Percentiles rank a stretch among this genome's conserved stretches.
These are phyloP conservation scores for Halictus ligatus DNA, from an alignment of 2,888 invertebrate species.

Conservation along the genomic window DNA sequence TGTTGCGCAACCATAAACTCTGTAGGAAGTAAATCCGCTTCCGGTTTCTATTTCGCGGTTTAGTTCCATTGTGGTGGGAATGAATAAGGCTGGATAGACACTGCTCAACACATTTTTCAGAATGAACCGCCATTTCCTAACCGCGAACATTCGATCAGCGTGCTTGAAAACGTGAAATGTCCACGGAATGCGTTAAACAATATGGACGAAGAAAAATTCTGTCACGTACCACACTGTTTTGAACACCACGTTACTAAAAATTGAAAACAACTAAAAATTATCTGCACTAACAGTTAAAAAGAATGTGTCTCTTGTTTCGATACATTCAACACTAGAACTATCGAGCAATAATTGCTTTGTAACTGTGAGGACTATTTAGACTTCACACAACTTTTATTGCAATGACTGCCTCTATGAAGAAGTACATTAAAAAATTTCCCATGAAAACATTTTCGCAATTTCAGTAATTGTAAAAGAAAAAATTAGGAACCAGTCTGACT, in stretches of 20 bases:
- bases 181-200: background rate
- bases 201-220: background rate
- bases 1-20: background rate
- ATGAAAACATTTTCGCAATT: no score
- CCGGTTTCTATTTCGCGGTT: constrained; percentile 11
- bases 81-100: background rate
- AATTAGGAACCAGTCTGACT: no score
- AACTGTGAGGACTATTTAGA: no score
- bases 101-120: background rate
- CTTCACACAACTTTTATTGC: no score
- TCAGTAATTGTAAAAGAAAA: no score
- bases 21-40: constrained; percentile 6
- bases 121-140: background rate
- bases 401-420: no score
- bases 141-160: background rate
- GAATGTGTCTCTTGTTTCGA: background rate
- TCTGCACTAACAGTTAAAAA: background rate
- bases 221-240: background rate
- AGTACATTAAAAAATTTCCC: no score
- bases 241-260: background rate
- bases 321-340: no score
- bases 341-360: no score
- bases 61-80: background rate
- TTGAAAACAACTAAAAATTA: background rate
- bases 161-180: background rate